Evolutionary conservation across 2,888 invertebrate species (phyloP).

Genomic region (Scotopteryx bipunctaria): DNA sequence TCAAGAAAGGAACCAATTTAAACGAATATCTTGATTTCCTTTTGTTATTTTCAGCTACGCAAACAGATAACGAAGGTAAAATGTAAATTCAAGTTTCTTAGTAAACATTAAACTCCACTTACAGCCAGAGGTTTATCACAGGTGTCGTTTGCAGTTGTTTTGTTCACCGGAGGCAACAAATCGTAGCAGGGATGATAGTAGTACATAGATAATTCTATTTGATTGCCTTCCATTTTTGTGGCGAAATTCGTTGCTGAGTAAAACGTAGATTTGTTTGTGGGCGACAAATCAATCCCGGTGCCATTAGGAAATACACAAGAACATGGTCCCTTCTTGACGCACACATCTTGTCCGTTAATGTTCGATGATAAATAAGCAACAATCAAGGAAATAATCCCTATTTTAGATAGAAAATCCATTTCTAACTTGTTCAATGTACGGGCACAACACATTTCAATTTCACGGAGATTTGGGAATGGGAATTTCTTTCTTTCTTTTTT

Average conservation of each 20-base stretch:
- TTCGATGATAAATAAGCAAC: conserved; percentile 39
- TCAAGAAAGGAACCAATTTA: not conserved
- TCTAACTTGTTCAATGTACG: not conserved
- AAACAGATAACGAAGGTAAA: conserved; percentile 6
- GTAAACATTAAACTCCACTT: conserved; percentile 43
- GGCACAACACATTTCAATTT: not conserved
- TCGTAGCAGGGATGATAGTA: conserved; percentile 74
- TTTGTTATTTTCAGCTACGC: conserved; percentile 1
- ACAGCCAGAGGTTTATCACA: conserved; percentile 55
- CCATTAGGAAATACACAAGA: conserved; percentile 75
- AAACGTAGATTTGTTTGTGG: conserved; percentile 54
- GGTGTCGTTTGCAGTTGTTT: conserved; percentile 46
- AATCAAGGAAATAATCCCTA: conserved; percentile 40
- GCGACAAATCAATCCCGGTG: conserved; percentile 73
- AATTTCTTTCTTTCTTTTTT: not conserved
- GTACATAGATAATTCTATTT: conserved; percentile 59
- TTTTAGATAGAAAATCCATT: conserved; percentile 45
- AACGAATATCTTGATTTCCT: not conserved
- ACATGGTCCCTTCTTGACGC: conserved; percentile 65
- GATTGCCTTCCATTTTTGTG: conserved; percentile 42
- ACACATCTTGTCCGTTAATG: conserved; percentile 54
- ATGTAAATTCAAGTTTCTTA: conserved; percentile 1
- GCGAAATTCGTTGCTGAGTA: conserved; percentile 53
- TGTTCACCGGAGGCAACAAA: conserved; percentile 40
- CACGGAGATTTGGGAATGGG: too few relatives aligned